Conservation (phyloP, 2,888 invertebrate species). For the Mythimna albipuncta region DNA sequence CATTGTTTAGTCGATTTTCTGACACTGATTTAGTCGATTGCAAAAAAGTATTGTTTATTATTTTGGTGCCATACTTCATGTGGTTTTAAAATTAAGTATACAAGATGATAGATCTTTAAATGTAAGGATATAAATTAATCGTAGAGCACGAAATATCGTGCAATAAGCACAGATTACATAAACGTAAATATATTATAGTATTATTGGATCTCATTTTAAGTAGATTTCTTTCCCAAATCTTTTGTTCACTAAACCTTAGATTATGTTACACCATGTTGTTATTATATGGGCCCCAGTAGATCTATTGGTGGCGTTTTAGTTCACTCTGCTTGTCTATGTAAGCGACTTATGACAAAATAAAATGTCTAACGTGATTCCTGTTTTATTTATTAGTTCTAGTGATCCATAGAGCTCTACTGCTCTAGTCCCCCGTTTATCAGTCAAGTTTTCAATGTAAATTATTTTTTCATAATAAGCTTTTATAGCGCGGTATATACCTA, state of each 20-base stretch:
- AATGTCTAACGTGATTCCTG: slow-evolving; percentile 34
- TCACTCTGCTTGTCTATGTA: slow-evolving; percentile 46
- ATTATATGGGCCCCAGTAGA: background rate
- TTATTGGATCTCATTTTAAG: slow-evolving; percentile 32
- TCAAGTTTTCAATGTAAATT: too few relatives aligned
- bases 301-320: slow-evolving; percentile 20
- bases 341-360: slow-evolving; percentile 48
- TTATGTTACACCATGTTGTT: slow-evolving; percentile 6
- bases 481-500: too few relatives aligned
- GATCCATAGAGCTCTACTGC: background rate
- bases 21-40: slow-evolving; percentile 26
- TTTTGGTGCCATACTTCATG: slow-evolving; percentile 47
- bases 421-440: background rate
- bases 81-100: slow-evolving; percentile 29
- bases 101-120: slow-evolving; percentile 52
- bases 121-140: slow-evolving; percentile 39
- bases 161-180: slow-evolving; percentile 44
- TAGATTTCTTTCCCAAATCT: slow-evolving; percentile 21
- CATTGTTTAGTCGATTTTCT: slow-evolving; percentile 38
- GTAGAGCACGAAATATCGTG: slow-evolving; percentile 51
- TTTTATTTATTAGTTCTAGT: slow-evolving; percentile 41
- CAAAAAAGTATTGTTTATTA: slow-evolving; percentile 26
- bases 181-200: slow-evolving; percentile 8
- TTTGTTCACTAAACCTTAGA: background rate
- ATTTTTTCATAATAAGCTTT: too few relatives aligned